Evolutionary conservation across 2,113 vertebrate species (phyloP).

Genomic region (Seriola dumerili): DNA sequence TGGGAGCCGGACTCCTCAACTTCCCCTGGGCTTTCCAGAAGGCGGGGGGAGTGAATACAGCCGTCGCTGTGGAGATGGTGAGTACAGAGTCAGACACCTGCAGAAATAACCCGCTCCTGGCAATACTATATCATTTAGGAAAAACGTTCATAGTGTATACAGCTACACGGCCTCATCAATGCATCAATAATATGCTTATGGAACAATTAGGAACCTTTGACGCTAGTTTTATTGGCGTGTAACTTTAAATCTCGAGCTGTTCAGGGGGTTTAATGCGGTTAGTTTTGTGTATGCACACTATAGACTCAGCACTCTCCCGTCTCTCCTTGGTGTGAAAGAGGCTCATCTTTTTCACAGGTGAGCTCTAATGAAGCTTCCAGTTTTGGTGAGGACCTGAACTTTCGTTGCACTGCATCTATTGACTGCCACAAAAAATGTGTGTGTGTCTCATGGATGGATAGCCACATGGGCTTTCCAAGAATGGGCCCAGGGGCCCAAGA

Average conservation of each 20-base stretch:
- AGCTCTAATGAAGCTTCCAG: conserved; percentile 76
- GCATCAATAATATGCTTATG: background rate
- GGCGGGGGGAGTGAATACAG: conserved; percentile 88
- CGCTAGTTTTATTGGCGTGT: background rate
- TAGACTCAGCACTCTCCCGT: background rate
- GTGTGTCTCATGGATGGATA: background rate
- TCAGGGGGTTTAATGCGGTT: background rate
- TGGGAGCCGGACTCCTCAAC: conserved; percentile 94
- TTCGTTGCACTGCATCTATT: conserved; percentile 21
- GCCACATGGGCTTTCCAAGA: conserved; percentile 46
- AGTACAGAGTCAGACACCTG: conserved; percentile 54
- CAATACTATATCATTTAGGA: background rate
- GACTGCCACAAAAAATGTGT: background rate
- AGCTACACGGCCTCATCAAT: too few species aligned
- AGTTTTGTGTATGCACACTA: background rate
- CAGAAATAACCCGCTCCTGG: too few species aligned
- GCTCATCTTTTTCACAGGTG: conserved; percentile 68
- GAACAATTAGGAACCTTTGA: background rate
- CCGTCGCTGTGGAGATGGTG: conserved; percentile 92
- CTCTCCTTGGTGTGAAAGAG: conserved; percentile 76
- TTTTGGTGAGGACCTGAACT: conserved; percentile 47
- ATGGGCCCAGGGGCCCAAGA: background rate
- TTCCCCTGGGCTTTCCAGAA: conserved; percentile 96
- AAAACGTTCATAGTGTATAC: too few species aligned
- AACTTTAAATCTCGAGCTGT: background rate